A percentile compares a stretch with the other conserved stretches of the same genome.
phyloP scores from a whole-genome alignment of 2,797 vertebrate genomes.

The Xiphophorus birchmanni region DNA sequence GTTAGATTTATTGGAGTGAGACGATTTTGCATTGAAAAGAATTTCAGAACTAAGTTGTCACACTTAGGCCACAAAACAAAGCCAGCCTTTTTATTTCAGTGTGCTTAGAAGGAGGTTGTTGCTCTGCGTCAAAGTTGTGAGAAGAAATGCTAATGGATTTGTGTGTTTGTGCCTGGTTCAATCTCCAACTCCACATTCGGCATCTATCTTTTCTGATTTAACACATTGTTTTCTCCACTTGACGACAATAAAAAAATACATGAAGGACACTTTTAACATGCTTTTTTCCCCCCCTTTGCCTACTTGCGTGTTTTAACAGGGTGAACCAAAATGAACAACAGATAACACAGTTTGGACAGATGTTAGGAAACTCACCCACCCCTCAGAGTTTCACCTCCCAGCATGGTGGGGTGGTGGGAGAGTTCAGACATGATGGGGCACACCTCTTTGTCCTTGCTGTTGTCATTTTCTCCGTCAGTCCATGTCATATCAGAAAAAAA shows the following conservation, averaged over 20 bases:
- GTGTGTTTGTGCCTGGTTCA: conserved; percentile 7
- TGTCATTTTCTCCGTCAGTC: conserved; percentile 5
- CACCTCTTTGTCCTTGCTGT: conserved; percentile 11
- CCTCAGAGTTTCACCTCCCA: conserved; percentile 2
- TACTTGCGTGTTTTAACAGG: no score
- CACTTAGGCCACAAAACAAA: background rate
- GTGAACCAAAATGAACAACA: no score
- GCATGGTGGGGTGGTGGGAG: background rate
- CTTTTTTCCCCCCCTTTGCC: no score
- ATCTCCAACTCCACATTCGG: background rate
- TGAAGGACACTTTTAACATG: background rate
- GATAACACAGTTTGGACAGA: conserved; percentile 2
- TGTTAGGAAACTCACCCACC: background rate
- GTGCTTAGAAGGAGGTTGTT: background rate
- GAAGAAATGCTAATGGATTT: background rate
- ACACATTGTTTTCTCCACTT: conserved; percentile 5
- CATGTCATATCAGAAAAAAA: conserved; percentile 17
- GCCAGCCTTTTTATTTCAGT: background rate
- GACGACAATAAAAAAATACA: background rate
- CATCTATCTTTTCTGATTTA: background rate
- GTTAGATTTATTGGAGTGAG: conserved; percentile 11
- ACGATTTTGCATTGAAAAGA: no score
- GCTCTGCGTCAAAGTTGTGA: background rate
- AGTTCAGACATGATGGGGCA: background rate
- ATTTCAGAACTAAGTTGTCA: background rate